Evolutionary conservation across 2,113 vertebrate species (phyloP), one percentile per base, ranked within the genome.

Genomic region (Plectropomus leopardus): DNA sequence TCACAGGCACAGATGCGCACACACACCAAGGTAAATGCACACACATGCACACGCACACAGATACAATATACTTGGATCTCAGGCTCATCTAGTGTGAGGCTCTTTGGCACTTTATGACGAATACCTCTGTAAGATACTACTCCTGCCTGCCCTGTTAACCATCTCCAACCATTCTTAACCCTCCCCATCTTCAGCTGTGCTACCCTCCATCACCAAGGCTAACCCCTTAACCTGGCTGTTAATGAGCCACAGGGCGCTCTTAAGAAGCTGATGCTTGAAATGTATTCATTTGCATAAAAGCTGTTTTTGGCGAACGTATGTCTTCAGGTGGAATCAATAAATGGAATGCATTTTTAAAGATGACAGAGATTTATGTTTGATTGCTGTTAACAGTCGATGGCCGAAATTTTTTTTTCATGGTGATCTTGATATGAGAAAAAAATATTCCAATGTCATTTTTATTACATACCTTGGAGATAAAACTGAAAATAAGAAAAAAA

Each of bases 91-190:
- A 61, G 60, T 78, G 74, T 87, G 80, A 90, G 80, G 81, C 76
- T 87, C 82, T 92, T 85, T 86, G 88, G 92, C 93, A 94, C 92
- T 94, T 94, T 94, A 92, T 86, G 83, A 91, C 81, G 76, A 90
- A 89, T 91, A 92, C 92, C 85, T 92, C 84, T 90, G 78, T 81
- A 85, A 76, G 53, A 88, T 71, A 76, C 21, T 44, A 83, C 72
- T 86, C 86, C 84, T 85, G 60, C 78, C 82, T 86, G 76, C 68
- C 76, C 65, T 68, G 58, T 32, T 34, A 47, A 26, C 28, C 57
- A 40, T 32, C 24, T 57, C n/a, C 36, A 40, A 7, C 57, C 60
- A 54, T 60, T n/a, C 19, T 42, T 36, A 24, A 24, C 36, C 54
- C 10, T 16, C 6, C 59, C n/a, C n/a, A n/a, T 40, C 36, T 26